Evolutionary conservation across 2,888 invertebrate species (phyloP), one percentile per base, ranked within the genome.

Genomic region (Neoitamus cyanurus): DNA sequence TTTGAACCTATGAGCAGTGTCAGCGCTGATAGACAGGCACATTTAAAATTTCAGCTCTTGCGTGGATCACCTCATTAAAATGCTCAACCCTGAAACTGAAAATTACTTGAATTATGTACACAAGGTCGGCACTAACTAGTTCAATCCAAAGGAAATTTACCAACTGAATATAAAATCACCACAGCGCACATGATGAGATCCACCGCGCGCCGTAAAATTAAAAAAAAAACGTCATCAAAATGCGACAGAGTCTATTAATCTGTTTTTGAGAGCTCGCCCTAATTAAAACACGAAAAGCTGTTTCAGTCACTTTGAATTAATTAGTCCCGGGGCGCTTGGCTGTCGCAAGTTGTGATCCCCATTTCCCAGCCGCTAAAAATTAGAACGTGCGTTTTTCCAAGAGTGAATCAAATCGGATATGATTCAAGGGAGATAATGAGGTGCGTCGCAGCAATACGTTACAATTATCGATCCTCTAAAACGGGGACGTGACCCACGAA

Each of bases 381-480:
- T 25, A 58, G 58, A 58, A 58, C 58, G 15, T 58, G 58, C 58
- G 58, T 58, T 15, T 58, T 58, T 58, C 25, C 20, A 9, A 2
- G 58, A 58, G 58, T 58, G 58, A 58, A 58, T 58, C 15, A 73
- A 73, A 36, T 15, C 4, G 25, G 7, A 77, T 42, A 42, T 25
- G 77, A 77, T 77, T 77, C 77, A 46, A n/a, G 31, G 31, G 70
- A 77, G 77, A 77, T 77, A 77, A 77, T 77, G 77, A 77, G 37
- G 77, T 77, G 77, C 77, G 77, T 77, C 77, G 42, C 77, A 42
- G 77, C 46, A 77, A 77, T 77, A 77, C 77, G 42, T 77, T 77
- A 77, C 77, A 77, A 77, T 77, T 77, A 77, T 73, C 73, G 73
- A 73, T 73, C 73, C 34, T 73, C 34, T 73, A 46, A 28, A 46